Base-by-base conservation (phyloP, 2,797 vertebrate species). In the Takifugu ocellatus region DNA sequence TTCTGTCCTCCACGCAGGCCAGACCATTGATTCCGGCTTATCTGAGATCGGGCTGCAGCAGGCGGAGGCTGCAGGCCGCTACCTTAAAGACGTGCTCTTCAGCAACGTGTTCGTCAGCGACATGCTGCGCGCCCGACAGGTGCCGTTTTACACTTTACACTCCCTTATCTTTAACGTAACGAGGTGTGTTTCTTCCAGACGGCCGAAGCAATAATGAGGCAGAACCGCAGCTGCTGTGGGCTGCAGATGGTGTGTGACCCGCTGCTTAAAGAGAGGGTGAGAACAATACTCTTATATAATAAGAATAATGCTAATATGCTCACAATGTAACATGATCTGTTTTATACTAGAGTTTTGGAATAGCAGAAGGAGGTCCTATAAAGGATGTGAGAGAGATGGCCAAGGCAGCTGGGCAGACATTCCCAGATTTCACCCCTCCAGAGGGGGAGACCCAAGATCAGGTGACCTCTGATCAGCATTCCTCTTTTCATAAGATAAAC, bases 221-320 rank as follows among this genome's bases (percentile, higher is more conserved):
- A 90, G 68, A 98, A 88, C 81, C 89, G 67, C 29, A 90, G 88
- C 47, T 91, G 92, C 75, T 89, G 67, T 61, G 84, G 82, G 46
- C 55, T 93, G 27, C 83, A 90, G 42, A 87, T 95, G 72, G 80
- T 66, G 8, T 90, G 73, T 33, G 93, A 96, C 51, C 66, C 87
- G 59, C 88, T 92, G 68, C 94, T 98, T 24, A 93, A 94, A 75
- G 96, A 98, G 77, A 92, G 89, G 77, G 96, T 94, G 77, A 92
- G 93, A 84, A 39, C 0, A 5, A 8, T 9, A 12, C 36, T 14
- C n/a, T 5, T n/a, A 5, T 1, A 3, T 16, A 6, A 16, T 16
- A n/a, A 44, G 16, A 44, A 44, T 17, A 44, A 17, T 44, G 15
- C 1, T 3, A 5, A 0, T 14, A 39, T 16, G 16, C 2, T 3